A percentile compares a stretch with the other conserved stretches of the same genome.
These are phyloP conservation scores for Drosophila yooni DNA, from an alignment of 2,888 invertebrate species.

Conservation along the genomic window DNA sequence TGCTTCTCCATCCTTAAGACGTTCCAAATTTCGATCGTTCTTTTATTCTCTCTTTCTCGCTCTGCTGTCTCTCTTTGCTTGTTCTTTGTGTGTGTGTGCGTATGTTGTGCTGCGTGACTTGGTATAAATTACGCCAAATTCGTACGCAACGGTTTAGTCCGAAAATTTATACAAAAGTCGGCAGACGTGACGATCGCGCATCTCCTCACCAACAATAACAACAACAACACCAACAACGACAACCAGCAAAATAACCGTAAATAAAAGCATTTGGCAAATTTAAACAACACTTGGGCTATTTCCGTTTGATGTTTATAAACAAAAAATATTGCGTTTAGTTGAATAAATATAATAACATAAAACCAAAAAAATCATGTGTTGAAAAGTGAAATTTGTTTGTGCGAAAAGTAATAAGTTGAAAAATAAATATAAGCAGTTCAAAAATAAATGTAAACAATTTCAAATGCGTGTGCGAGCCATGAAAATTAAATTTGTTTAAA, in stretches of 20 bases:
- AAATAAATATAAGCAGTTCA: slow-evolving; percentile 17
- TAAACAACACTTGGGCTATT: slow-evolving; percentile 26
- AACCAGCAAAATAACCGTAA: slow-evolving; percentile 37
- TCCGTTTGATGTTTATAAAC: slow-evolving; percentile 44
- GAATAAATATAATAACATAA: slow-evolving; percentile 21
- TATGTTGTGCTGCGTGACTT: slow-evolving; percentile 55
- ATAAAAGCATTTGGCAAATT: slow-evolving; percentile 43
- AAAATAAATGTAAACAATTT: slow-evolving; percentile 16
- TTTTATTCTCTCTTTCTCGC: slow-evolving; percentile 9
- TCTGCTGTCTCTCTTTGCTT: slow-evolving; percentile 9
- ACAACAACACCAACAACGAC: slow-evolving; percentile 12
- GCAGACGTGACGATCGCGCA: slow-evolving; percentile 59
- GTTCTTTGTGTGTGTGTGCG: slow-evolving; percentile 28
- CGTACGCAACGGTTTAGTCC: slow-evolving; percentile 79
- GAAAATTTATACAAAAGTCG: slow-evolving; percentile 53
- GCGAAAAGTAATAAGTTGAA: slow-evolving; percentile 16
- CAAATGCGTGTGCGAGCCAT: slow-evolving; percentile 16
- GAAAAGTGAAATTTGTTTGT: slow-evolving; percentile 25
- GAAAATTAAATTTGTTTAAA: slow-evolving; percentile 15
- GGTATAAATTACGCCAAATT: slow-evolving; percentile 81
- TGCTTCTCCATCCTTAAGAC: slow-evolving; percentile 29
- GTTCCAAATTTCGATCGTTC: slow-evolving; percentile 23
- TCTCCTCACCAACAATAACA: slow-evolving; percentile 20
- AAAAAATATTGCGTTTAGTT: slow-evolving; percentile 24
- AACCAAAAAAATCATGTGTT: slow-evolving; percentile 1